Evolutionary conservation across 2,888 invertebrate genomes (phyloP).

Genomic region (Linnaemya tessellans): DNA sequence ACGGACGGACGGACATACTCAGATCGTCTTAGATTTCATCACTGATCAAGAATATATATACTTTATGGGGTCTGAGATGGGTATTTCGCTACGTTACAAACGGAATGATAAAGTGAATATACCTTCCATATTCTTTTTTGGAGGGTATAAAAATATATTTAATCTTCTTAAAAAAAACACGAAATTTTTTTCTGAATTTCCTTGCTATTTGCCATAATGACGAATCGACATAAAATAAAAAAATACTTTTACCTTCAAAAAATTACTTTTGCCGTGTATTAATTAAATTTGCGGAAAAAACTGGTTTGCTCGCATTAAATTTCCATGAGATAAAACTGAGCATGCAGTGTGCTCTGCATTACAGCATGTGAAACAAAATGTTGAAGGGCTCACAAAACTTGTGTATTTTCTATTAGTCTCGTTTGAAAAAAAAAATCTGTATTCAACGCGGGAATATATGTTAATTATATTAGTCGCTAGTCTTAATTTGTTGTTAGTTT

Average conservation of each 20-base stretch:
- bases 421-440: constrained; percentile 15
- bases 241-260: constrained; percentile 5
- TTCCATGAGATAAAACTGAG: constrained; percentile 3
- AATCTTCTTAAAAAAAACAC: too few species aligned
- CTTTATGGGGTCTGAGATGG: too few species aligned
- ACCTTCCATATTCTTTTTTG: too few species aligned
- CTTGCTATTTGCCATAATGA: constrained; percentile 21
- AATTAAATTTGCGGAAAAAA: constrained; percentile 50
- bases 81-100: too few species aligned
- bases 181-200: background rate
- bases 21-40: too few species aligned
- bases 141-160: too few species aligned
- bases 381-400: constrained; percentile 26
- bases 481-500: constrained; percentile 54
- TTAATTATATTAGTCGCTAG: constrained; percentile 53
- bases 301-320: constrained; percentile 1
- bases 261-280: constrained; percentile 29
- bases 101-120: too few species aligned
- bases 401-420: background rate
- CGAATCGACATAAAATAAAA: constrained; percentile 11
- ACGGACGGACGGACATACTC: too few species aligned
- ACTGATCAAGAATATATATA: too few species aligned
- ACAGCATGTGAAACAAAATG: constrained; percentile 5
- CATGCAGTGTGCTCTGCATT: background rate
- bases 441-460: constrained; percentile 28